Evolutionary conservation across 1,140 invertebrate species (phyloP).

Genomic region (Caerostris extrusa): DNA sequence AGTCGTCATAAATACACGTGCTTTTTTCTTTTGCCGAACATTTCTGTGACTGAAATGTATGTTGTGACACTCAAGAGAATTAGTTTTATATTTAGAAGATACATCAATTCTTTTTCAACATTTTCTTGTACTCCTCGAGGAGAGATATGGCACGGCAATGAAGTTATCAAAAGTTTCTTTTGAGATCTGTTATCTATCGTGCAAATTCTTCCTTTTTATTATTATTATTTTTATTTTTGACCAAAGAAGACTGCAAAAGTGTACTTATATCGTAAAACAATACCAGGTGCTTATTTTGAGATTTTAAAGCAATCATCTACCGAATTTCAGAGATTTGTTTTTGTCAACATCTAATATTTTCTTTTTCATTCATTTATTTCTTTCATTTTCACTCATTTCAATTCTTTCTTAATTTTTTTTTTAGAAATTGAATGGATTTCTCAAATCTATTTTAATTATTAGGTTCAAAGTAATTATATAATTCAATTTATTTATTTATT

Average conservation of each 20-base stretch:
- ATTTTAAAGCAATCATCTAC: not conserved
- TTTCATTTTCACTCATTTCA: too few species aligned
- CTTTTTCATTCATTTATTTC: too few species aligned
- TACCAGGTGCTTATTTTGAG: not conserved
- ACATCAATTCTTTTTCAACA: not conserved
- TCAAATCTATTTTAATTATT: too few species aligned
- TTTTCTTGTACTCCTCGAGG: not conserved
- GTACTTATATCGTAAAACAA: not conserved
- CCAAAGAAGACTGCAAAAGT: not conserved
- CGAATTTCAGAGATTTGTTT: not conserved
- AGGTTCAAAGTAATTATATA: too few species aligned
- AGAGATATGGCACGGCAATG: not conserved
- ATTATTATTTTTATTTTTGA: not conserved
- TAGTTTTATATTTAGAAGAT: conserved; percentile 12
- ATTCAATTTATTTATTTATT: too few species aligned
- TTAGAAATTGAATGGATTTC: too few species aligned
- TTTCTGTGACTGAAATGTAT: not conserved
- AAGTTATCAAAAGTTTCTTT: conserved; percentile 17
- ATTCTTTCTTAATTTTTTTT: too few species aligned
- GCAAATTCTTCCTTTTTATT: not conserved
- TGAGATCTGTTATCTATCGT: not conserved
- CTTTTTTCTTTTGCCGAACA: not conserved
- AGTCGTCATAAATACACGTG: not conserved
- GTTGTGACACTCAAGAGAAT: conserved; percentile 16
- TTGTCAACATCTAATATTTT: not conserved